Conservation (phyloP, 2,888 invertebrate species). For the Caenorhabditis becei region DNA sequence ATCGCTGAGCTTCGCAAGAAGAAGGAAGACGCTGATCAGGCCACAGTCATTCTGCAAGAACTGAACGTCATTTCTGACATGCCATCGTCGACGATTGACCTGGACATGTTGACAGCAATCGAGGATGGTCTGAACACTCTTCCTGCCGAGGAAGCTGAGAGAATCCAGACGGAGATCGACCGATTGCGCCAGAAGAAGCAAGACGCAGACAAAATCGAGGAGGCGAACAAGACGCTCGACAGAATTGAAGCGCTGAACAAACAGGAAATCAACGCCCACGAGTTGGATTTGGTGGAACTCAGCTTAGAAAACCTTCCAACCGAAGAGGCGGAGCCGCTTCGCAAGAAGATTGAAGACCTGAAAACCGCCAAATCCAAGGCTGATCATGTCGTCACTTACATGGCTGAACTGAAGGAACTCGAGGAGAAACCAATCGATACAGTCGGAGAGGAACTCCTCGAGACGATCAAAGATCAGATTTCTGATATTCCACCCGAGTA, state of each 20-base stretch:
- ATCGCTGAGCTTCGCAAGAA: constrained; percentile 18
- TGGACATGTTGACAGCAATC: constrained; percentile 31
- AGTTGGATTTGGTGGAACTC: constrained; percentile 34
- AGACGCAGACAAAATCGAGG: constrained; percentile 3
- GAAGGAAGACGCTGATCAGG: constrained; percentile 15
- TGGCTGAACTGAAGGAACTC: constrained; percentile 33
- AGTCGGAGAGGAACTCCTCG: constrained; percentile 19
- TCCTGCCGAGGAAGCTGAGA: constrained; percentile 4
- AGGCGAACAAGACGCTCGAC: constrained; percentile 10
- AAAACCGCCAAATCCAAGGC: constrained; percentile 21
- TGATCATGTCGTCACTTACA: constrained; percentile 35
- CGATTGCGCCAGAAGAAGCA: constrained; percentile 27
- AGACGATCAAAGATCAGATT: constrained; percentile 42
- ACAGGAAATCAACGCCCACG: constrained; percentile 19
- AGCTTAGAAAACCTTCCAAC: constrained; percentile 17
- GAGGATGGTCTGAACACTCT: constrained; percentile 16
- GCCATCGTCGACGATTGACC: constrained; percentile 41
- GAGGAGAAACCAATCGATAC: constrained; percentile 28
- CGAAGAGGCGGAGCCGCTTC: constrained; percentile 15
- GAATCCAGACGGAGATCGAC: constrained; percentile 37
- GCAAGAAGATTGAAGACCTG: constrained; percentile 20
- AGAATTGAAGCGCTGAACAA: too few relatives aligned
- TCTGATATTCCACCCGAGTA: constrained; percentile 33
- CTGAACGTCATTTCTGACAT: constrained; percentile 27
- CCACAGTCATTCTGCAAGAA: constrained; percentile 23